Percentiles rank a stretch among this genome's conserved stretches.
Conservation (phyloP, 2,797 vertebrate species). For the Amphiprion clarkii region DNA sequence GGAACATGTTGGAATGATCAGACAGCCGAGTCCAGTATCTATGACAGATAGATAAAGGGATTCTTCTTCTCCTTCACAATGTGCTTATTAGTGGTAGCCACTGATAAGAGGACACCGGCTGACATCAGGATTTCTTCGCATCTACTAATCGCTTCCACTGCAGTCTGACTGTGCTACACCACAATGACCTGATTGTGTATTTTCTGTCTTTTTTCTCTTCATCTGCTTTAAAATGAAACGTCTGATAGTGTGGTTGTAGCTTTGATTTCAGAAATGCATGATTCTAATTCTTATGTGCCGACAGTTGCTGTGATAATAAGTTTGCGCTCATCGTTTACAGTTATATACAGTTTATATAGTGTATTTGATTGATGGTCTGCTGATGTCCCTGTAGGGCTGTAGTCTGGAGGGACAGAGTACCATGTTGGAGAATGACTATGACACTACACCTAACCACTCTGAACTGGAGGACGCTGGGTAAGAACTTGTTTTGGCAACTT, state of each 20-base stretch:
- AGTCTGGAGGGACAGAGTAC: conserved; percentile 93
- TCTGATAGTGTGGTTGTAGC: conserved; percentile 25
- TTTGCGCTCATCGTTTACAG: neutral
- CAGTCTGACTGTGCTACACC: conserved; percentile 29
- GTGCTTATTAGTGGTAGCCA: conserved; percentile 19
- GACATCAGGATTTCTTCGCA: conserved; percentile 39
- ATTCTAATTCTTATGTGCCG: conserved; percentile 49
- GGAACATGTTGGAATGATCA: conserved; percentile 28
- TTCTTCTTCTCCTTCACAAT: conserved; percentile 6
- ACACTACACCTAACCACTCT: conserved; percentile 88
- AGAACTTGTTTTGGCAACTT: conserved; percentile 25
- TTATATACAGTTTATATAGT: neutral
- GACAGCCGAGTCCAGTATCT: conserved; percentile 21
- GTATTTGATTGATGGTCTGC: conserved; percentile 22
- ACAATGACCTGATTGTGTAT: conserved; percentile 37
- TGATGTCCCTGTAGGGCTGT: conserved; percentile 84
- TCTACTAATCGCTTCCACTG: conserved; percentile 76
- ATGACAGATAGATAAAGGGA: conserved; percentile 13
- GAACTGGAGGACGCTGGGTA: conserved; percentile 91
- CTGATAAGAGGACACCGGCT: conserved; percentile 27
- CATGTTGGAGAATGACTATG: conserved; percentile 91
- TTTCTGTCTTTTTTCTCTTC: conserved; percentile 42
- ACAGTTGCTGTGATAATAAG: conserved; percentile 1
- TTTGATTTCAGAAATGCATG: conserved; percentile 73
- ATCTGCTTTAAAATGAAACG: conserved; percentile 55